Evolutionary conservation across 2,797 vertebrate genomes (phyloP).

Genomic region (Microctenopoma stevenorrisi): DNA sequence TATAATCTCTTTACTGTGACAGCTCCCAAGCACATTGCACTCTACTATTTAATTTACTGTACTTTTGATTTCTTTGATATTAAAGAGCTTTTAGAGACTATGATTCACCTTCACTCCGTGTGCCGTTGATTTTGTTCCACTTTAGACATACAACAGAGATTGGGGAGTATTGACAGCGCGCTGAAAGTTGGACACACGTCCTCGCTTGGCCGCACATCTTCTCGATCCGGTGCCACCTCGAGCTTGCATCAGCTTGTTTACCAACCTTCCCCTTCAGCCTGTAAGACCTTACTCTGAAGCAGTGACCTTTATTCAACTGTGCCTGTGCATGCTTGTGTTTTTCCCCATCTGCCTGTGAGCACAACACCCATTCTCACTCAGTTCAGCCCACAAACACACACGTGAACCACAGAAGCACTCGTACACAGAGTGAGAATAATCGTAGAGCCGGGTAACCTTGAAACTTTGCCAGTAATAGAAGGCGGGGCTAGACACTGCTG

Average conservation of each 20-base stretch:
- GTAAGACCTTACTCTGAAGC: conserved; percentile 52
- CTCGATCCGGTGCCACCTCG: conserved; percentile 49
- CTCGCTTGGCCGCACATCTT: conserved; percentile 36
- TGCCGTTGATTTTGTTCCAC: conserved; percentile 70
- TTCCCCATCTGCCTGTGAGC: conserved; percentile 36
- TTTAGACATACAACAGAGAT: conserved; percentile 46
- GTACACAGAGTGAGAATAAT: conserved; percentile 13
- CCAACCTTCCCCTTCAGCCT: conserved; percentile 50
- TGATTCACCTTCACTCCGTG: conserved; percentile 37
- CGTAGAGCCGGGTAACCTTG: conserved; percentile 54
- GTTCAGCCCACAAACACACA: conserved; percentile 27
- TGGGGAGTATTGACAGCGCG: conserved; percentile 48
- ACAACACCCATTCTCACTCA: conserved; percentile 37
- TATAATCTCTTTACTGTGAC: conserved; percentile 52
- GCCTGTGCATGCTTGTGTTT: conserved; percentile 25
- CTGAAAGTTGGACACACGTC: conserved; percentile 42
- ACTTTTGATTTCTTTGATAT: conserved; percentile 66
- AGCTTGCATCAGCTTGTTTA: conserved; percentile 65
- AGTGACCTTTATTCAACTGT: conserved; percentile 59
- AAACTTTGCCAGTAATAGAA: conserved; percentile 31
- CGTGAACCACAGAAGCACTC: conserved; percentile 15
- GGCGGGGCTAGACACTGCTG: conserved; percentile 13
- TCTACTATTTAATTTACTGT: conserved; percentile 55
- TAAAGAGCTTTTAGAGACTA: conserved; percentile 71
- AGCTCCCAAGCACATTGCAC: conserved; percentile 67